phyloP scores from a whole-genome alignment of 1,140 invertebrate species.

The Anthonomus grandis region DNA sequence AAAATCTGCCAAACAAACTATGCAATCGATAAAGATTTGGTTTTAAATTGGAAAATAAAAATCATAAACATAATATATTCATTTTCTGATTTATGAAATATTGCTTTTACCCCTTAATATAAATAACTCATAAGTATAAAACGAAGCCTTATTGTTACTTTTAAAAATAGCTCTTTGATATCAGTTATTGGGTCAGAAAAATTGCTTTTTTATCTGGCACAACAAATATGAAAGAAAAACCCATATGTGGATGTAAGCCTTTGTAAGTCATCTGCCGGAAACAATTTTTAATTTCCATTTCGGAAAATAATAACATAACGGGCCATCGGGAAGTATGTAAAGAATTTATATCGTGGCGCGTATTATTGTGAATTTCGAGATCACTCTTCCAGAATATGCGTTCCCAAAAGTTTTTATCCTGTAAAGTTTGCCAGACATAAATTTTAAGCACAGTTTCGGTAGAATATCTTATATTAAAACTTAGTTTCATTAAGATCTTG shows the following conservation, averaged over 20 bases:
- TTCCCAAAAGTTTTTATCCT: too few relatives aligned
- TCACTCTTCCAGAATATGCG: conserved; percentile 44
- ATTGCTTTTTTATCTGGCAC: not conserved
- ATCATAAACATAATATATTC: too few relatives aligned
- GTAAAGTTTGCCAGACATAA: too few relatives aligned
- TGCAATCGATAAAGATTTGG: too few relatives aligned
- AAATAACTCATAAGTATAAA: not conserved
- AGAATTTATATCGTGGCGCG: conserved; percentile 45
- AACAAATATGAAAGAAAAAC: conserved; percentile 2
- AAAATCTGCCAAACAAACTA: too few relatives aligned
- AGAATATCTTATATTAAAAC: too few relatives aligned
- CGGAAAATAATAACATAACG: conserved; percentile 31
- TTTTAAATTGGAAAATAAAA: too few relatives aligned
- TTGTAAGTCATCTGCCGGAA: conserved; percentile 36
- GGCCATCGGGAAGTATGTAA: conserved; percentile 36
- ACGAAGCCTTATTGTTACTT: too few relatives aligned
- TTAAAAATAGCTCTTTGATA: not conserved
- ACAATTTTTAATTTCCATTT: conserved; percentile 45
- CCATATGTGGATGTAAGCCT: conserved; percentile 2
- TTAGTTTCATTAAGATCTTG: too few relatives aligned
- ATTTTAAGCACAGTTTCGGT: too few relatives aligned
- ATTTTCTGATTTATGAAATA: not conserved
- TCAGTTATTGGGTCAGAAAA: not conserved
- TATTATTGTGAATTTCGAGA: conserved; percentile 45
- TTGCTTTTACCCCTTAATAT: not conserved